These are phyloP conservation scores for Phalangium opilio DNA, from an alignment of 2,888 invertebrate species.

Conservation along the genomic window DNA sequence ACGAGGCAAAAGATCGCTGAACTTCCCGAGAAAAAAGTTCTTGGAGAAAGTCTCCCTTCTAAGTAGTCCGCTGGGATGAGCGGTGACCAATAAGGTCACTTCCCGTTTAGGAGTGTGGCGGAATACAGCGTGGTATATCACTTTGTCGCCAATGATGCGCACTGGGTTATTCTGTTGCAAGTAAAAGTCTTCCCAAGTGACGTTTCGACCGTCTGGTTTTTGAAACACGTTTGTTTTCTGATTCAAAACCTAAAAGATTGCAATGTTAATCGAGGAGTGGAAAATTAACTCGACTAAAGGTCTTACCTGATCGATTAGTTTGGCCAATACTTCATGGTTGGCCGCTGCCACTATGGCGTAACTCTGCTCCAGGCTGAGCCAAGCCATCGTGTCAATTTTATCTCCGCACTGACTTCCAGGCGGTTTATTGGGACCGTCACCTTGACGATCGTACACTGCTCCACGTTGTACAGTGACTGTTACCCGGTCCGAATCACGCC, in stretches of 20 bases:
- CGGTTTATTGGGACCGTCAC: not conserved
- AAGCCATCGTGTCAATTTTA: constrained; percentile 7
- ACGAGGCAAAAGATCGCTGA: constrained; percentile 9
- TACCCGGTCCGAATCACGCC: too few relatives aligned
- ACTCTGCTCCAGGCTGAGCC: constrained; percentile 60
- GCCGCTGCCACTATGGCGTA: constrained; percentile 77
- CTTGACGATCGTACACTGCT: too few relatives aligned
- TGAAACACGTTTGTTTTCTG: not conserved
- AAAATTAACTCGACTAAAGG: not conserved
- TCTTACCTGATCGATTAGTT: constrained; percentile 68
- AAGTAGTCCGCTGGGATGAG: too few relatives aligned
- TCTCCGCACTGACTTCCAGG: not conserved
- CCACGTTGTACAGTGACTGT: too few relatives aligned
- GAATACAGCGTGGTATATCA: constrained; percentile 8
- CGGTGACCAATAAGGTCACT: constrained; percentile 12
- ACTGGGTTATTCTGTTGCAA: constrained; percentile 3
- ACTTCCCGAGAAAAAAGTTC: constrained; percentile 5
- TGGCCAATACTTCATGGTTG: constrained; percentile 75
- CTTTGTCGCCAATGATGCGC: not conserved
- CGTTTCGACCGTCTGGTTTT: not conserved
- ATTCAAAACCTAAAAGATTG: not conserved
- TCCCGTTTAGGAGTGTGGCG: constrained; percentile 3
- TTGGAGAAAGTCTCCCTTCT: not conserved
- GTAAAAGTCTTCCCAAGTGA: constrained; percentile 12
- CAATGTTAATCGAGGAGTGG: not conserved